These are phyloP conservation scores for Tetropium fuscum DNA, from an alignment of 2,888 invertebrate genomes.

Conservation along the genomic window DNA sequence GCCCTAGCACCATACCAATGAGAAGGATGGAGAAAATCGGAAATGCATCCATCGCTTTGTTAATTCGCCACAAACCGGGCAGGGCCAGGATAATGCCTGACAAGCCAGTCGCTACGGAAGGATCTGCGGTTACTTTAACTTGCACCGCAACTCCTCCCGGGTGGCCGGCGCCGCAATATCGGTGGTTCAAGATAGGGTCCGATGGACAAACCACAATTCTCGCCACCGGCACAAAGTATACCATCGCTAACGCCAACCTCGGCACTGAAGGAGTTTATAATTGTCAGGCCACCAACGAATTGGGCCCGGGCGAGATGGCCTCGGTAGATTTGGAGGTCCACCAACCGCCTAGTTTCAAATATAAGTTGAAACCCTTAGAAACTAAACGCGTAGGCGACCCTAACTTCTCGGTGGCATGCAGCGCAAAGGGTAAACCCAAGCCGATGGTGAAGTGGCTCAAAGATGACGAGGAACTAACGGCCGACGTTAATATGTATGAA, in stretches of 20 bases:
- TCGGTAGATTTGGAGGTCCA: slow-evolving; percentile 88
- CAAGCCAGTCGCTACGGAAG: slow-evolving; percentile 86
- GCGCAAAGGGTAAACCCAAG: slow-evolving; percentile 89
- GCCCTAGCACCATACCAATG: slow-evolving; percentile 74
- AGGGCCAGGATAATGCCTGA: slow-evolving; percentile 86
- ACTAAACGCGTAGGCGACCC: slow-evolving; percentile 82
- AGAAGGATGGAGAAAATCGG: slow-evolving; percentile 81
- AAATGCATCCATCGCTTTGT: slow-evolving; percentile 83
- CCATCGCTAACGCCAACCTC: slow-evolving; percentile 86
- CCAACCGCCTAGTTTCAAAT: slow-evolving; percentile 87
- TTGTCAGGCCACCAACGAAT: slow-evolving; percentile 90
- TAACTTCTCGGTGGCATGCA: slow-evolving; percentile 84
- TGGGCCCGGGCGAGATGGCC: slow-evolving; percentile 88
- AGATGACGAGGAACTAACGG: slow-evolving; percentile 83
- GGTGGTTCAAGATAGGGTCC: slow-evolving; percentile 87
- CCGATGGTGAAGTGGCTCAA: slow-evolving; percentile 89
- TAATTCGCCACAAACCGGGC: slow-evolving; percentile 89
- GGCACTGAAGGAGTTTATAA: slow-evolving; percentile 90
- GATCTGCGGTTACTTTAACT: slow-evolving; percentile 83
- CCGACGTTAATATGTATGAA: slow-evolving; percentile 83
- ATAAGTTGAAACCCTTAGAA: slow-evolving; percentile 85
- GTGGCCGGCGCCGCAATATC: slow-evolving; percentile 91
- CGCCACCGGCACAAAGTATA: slow-evolving; percentile 85
- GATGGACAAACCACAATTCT: slow-evolving; percentile 75
- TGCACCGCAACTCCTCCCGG: slow-evolving; percentile 91